Evolutionary conservation across 1,140 invertebrate species (phyloP).

Genomic region (Acromyrmex charruanus): DNA sequence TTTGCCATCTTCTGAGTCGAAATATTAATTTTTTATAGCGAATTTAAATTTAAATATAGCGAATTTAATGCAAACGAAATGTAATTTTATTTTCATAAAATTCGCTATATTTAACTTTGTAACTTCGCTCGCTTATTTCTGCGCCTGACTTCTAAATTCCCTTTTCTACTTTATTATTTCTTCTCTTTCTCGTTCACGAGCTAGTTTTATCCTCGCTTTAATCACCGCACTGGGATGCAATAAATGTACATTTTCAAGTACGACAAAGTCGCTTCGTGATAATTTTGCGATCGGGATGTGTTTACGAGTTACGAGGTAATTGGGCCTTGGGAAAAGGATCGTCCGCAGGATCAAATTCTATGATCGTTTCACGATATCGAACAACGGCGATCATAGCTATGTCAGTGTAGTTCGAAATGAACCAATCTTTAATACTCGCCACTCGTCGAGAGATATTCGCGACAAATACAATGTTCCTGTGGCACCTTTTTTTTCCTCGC

Average conservation of each 20-base stretch:
- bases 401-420: background rate
- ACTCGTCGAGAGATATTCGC: constrained; percentile 12
- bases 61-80: too few relatives aligned
- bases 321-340: background rate
- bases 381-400: background rate
- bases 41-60: too few relatives aligned
- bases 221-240: constrained; percentile 10
- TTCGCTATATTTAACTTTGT: too few relatives aligned
- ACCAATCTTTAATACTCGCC: background rate
- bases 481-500: background rate
- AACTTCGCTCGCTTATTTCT: too few relatives aligned
- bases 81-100: too few relatives aligned
- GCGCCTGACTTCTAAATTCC: too few relatives aligned
- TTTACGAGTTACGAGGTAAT: constrained; percentile 30
- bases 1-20: too few relatives aligned
- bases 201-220: constrained; percentile 48
- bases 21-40: too few relatives aligned
- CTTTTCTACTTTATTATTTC: too few relatives aligned
- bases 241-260: constrained; percentile 33
- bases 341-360: background rate
- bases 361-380: background rate
- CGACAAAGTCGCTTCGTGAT: background rate
- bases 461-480: constrained; percentile 8
- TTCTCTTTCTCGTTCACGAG: background rate
- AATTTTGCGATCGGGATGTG: constrained; percentile 17